A percentile compares a stretch with the other conserved stretches of the same genome.
Conservation (phyloP, 2,797 vertebrate genomes). For the Fratercula arctica region DNA sequence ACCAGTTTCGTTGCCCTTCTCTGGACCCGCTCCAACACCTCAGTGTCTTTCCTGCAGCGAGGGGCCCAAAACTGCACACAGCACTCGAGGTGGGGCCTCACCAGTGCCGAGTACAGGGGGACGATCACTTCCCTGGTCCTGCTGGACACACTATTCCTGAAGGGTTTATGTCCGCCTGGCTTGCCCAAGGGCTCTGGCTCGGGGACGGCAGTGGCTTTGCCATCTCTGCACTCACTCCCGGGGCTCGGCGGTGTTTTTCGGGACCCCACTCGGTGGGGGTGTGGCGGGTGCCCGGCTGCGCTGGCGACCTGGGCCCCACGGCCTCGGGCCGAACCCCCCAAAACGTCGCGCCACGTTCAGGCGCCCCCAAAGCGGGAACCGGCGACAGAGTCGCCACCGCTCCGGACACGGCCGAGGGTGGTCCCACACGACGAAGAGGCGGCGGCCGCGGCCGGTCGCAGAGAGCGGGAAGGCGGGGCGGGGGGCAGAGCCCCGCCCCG, state of each 20-base stretch:
- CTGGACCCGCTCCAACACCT: too few relatives aligned
- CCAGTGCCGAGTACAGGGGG: too few relatives aligned
- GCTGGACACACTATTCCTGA: background rate
- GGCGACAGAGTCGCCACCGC: background rate
- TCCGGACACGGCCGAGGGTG: background rate
- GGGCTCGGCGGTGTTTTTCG: background rate
- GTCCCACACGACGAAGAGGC: background rate
- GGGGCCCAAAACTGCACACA: too few relatives aligned
- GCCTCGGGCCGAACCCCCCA: background rate
- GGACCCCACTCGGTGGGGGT: background rate
- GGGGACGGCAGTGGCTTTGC: background rate
- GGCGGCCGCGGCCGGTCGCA: background rate
- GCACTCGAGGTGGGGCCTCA: too few relatives aligned
- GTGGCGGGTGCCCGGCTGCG: background rate
- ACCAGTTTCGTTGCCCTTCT: too few relatives aligned
- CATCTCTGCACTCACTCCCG: rapidly evolving
- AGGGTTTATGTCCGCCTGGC: background rate
- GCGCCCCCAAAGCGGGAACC: background rate
- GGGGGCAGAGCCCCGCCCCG: background rate
- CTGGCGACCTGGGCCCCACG: background rate
- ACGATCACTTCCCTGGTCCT: too few relatives aligned
- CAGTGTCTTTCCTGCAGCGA: too few relatives aligned
- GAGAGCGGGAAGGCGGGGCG: background rate
- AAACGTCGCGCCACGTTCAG: background rate
- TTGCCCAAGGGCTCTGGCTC: too few relatives aligned